A percentile compares a stretch with the other conserved stretches of the same genome.
These are phyloP conservation scores for Myotis davidii DNA, from an alignment of 2,113 vertebrate genomes.

Conservation along the genomic window DNA sequence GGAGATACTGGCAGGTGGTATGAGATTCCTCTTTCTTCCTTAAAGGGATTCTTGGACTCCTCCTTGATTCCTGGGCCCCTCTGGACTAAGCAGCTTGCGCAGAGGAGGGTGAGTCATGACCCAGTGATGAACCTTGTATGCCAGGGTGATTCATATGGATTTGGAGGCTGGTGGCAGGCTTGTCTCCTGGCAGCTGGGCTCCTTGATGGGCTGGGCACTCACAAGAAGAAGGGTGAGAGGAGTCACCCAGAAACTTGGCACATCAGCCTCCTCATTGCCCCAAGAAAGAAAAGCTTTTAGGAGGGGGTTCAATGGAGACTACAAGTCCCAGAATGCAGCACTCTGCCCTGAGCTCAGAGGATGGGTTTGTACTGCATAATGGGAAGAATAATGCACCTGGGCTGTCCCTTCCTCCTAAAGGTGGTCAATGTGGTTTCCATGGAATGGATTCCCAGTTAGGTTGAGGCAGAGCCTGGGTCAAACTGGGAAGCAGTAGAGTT, in stretches of 20 bases:
- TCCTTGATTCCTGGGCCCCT: not conserved
- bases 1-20: not conserved
- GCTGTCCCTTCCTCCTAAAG: slow-evolving; percentile 19
- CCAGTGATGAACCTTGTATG: slow-evolving; percentile 19
- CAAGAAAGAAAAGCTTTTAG: not conserved
- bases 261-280: not conserved
- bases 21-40: not conserved
- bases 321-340: slow-evolving; percentile 59
- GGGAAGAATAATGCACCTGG: not conserved
- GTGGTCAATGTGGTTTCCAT: not conserved
- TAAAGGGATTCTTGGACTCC: not conserved
- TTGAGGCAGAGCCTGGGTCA: not conserved
- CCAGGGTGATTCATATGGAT: slow-evolving; percentile 28
- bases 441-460: slow-evolving; percentile 14
- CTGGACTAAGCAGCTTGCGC: not conserved
- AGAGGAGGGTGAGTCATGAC: slow-evolving; percentile 48
- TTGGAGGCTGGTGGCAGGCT: slow-evolving; percentile 30
- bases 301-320: not conserved
- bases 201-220: not conserved
- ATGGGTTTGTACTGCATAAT: slow-evolving; percentile 19
- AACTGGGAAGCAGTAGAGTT: not conserved
- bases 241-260: not conserved
- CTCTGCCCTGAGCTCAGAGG: slow-evolving; percentile 38
- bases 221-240: not conserved
- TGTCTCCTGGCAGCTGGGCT: not conserved